Evolutionary conservation across 2,888 invertebrate genomes (phyloP), one percentile per base, ranked within the genome.

Genomic region (Rhagium mordax): DNA sequence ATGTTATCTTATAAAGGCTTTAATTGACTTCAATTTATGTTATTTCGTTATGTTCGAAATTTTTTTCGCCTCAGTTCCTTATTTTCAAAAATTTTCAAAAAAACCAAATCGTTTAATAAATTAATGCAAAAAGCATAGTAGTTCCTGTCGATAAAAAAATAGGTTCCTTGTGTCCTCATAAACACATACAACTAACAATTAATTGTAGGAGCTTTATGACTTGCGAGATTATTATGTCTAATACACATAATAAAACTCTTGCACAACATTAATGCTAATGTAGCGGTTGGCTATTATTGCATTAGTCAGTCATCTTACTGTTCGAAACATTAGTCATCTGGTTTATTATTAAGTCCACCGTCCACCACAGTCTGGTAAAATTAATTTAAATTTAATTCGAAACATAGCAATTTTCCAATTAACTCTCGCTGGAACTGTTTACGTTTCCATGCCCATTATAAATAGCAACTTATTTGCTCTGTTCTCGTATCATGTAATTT

Each of bases 311-410:
- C 61, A 21, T 48, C 62, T 62, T 13, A 1, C 20, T 62, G 62
- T 24, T 49, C 16, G 1, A 16, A 29, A 53, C 29, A 53, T 65
- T 65, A 65, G 65, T 65, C 65, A 65, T 51, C 29, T 53, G 29
- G 64, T 65, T 65, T 62, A 62, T 47, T 21, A 24, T 48, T 49
- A 62, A 65, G n/a, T n/a, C n/a, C 15, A 47, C 47, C 48, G 41
- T 49, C 15, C 65, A 16, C 65, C 65, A 53, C 53, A 29, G 27
- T 21, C 21, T 27, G 49, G 21, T 62, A 48, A 65, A 51, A 65
- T 65, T 65, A 65, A 53, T 65, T 21, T 65, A 65, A 53, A 65
- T 65, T 65, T 65, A 65, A 65, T 65, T 65, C 51, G 51, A 49
- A 51, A 65, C 24, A 10, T 13, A n/a, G 65, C 29, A 65, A 65